phyloP scores from a whole-genome alignment of 2,888 invertebrate species.

The Heteropelma amictum region DNA sequence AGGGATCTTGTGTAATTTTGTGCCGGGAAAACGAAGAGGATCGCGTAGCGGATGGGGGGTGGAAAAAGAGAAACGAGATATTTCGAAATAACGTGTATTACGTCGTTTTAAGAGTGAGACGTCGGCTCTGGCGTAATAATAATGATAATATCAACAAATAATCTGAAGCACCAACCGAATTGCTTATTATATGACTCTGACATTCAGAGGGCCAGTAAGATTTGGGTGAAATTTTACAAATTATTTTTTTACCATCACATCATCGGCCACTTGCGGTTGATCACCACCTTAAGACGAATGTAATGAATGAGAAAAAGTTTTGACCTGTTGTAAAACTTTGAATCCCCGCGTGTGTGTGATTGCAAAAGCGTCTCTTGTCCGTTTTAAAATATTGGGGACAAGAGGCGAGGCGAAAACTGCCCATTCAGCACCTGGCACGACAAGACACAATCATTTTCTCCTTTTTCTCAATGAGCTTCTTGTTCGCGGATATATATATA shows the following conservation, averaged over 20 bases:
- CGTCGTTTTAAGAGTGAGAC: too few relatives aligned
- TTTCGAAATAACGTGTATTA: not conserved
- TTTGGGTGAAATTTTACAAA: too few relatives aligned
- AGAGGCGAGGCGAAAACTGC: constrained; percentile 12
- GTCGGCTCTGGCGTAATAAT: too few relatives aligned
- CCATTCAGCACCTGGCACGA: constrained; percentile 24
- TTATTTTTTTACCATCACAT: too few relatives aligned
- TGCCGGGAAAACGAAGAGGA: constrained; percentile 4
- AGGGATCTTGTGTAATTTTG: not conserved
- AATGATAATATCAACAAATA: too few relatives aligned
- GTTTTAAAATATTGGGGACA: not conserved
- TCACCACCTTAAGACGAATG: too few relatives aligned
- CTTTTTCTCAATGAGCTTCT: not conserved
- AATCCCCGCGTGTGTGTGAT: too few relatives aligned
- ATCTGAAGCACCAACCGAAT: too few relatives aligned
- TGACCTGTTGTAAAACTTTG: not conserved
- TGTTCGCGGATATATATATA: not conserved
- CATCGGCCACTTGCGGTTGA: too few relatives aligned
- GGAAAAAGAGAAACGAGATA: not conserved
- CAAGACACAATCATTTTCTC: constrained; percentile 13
- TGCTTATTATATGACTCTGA: too few relatives aligned
- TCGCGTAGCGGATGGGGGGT: not conserved
- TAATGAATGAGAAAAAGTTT: not conserved
- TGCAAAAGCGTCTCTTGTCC: not conserved
- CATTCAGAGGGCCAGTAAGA: too few relatives aligned